Base-by-base conservation (phyloP, 64 coral and sea anemone species). In the Montipora sp. region DNA sequence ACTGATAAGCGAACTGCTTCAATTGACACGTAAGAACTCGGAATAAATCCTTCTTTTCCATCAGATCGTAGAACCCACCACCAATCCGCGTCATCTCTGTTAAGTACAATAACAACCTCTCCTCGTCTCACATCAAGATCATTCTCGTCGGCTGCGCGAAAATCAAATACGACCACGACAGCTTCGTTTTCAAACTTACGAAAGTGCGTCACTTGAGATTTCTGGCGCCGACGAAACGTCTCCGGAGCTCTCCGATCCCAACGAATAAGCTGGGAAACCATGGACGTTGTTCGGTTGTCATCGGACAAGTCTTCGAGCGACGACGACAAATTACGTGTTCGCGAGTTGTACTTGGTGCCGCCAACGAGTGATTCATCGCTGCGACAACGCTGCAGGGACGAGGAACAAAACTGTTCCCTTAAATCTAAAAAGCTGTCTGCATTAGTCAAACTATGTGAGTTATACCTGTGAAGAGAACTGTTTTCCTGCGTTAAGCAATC, bases 61-160 rank as follows among this genome's bases (percentile, higher is more conserved):
- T 90, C 83, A 63, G 75, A 87, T 77, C 48, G 69, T 59, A 78
- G 67, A 13, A 90, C 80, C 93, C 93, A 94, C 93, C 93, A 94
- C 93, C 93, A 94, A 2, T 94, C 93, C 12, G 80, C 36, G 20
- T 94, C 93, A 36, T 94, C 93, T 55, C 89, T 90, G 24, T 94
- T 94, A 6, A 94, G 87, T 51, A 94, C 88, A 77, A 50, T 78
- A 15, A 94, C 87, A 47, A 83, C 77, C 68, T 94, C 93, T 10
- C 93, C 93, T 3, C 93, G 51, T 59, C n/a, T 21, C 13, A 94
- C 93, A 47, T 83, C 83, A 21, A 94, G 44, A 81, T 94, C 93
- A 90, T 94, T 94, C 69, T 94, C 93, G 47, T 94, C 80, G 8
- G 58, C 21, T 19, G 93, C 93, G 14, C 51, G 13, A 53, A 90